Conservation (phyloP, 2,888 invertebrate genomes). For the Torymus tubicola region DNA sequence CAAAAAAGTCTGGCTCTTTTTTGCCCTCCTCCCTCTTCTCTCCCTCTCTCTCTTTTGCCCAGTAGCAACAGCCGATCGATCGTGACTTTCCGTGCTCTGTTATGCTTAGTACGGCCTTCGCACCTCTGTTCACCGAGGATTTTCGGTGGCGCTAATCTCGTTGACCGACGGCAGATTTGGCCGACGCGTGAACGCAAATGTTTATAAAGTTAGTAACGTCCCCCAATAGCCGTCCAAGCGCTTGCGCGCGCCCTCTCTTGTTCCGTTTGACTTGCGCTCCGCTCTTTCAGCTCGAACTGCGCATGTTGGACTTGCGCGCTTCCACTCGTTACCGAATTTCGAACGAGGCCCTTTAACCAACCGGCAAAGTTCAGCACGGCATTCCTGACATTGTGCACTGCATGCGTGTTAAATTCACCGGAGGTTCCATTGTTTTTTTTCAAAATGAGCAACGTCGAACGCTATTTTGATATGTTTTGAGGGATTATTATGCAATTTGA, state of each 20-base stretch:
- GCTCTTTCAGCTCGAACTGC: background rate
- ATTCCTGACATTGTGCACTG: no score
- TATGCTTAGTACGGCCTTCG: background rate
- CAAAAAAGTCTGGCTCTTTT: no score
- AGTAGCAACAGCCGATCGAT: background rate
- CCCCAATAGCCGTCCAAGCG: no score
- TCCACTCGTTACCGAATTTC: no score
- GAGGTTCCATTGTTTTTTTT: conserved; percentile 13
- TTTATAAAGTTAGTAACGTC: conserved; percentile 41
- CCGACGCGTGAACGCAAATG: conserved; percentile 40
- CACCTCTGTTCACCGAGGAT: no score
- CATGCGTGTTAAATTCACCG: conserved; percentile 10
- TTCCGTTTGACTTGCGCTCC: conserved; percentile 51
- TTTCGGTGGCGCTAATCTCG: conserved; percentile 30
- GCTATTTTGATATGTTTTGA: background rate
- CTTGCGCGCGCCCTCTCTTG: background rate
- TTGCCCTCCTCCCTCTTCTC: background rate
- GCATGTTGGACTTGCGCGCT: background rate
- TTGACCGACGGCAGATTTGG: conserved; percentile 24
- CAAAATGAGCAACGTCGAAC: background rate
- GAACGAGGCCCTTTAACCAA: no score
- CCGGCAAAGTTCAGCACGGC: no score
- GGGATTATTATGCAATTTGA: conserved; percentile 7
- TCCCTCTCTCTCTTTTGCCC: background rate
- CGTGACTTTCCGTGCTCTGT: background rate